These are phyloP conservation scores for Leptinotarsa lineolata DNA, from an alignment of 1,140 invertebrate genomes.

Conservation along the genomic window DNA sequence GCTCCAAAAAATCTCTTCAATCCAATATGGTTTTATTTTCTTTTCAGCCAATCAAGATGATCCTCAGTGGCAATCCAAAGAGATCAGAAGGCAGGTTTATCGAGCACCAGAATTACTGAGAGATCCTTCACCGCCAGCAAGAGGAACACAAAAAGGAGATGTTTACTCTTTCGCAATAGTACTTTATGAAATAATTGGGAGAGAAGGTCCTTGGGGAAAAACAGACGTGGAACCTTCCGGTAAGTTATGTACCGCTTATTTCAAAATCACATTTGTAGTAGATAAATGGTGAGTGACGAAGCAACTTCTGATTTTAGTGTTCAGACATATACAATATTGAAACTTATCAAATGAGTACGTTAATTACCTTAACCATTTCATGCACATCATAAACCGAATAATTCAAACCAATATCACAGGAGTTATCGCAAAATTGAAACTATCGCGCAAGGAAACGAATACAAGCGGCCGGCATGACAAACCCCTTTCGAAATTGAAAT, in stretches of 20 bases:
- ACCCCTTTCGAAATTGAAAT: too few species aligned
- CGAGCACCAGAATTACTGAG: conserved; percentile 72
- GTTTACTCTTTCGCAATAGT: conserved; percentile 74
- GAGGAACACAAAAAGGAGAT: conserved; percentile 74
- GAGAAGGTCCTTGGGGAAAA: conserved; percentile 72
- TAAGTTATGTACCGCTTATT: conserved; percentile 45
- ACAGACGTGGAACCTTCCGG: conserved; percentile 63
- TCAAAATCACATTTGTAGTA: background rate
- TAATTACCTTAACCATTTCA: too few species aligned
- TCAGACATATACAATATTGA: too few species aligned
- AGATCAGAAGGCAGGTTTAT: conserved; percentile 64
- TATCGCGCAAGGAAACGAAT: too few species aligned
- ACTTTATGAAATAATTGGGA: conserved; percentile 72
- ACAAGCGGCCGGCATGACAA: too few species aligned
- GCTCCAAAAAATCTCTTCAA: too few species aligned
- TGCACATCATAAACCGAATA: too few species aligned
- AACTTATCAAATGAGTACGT: too few species aligned
- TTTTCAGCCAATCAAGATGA: conserved; percentile 61
- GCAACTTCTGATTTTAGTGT: too few species aligned
- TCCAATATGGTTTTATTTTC: background rate
- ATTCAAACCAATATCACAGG: too few species aligned
- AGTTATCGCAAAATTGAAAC: too few species aligned
- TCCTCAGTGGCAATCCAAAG: conserved; percentile 58
- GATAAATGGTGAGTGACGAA: background rate
- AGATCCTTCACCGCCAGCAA: conserved; percentile 57